Evolutionary conservation across 2,888 invertebrate genomes (phyloP), one percentile per base, ranked within the genome.

Genomic region (Amblyjoppa proteus): DNA sequence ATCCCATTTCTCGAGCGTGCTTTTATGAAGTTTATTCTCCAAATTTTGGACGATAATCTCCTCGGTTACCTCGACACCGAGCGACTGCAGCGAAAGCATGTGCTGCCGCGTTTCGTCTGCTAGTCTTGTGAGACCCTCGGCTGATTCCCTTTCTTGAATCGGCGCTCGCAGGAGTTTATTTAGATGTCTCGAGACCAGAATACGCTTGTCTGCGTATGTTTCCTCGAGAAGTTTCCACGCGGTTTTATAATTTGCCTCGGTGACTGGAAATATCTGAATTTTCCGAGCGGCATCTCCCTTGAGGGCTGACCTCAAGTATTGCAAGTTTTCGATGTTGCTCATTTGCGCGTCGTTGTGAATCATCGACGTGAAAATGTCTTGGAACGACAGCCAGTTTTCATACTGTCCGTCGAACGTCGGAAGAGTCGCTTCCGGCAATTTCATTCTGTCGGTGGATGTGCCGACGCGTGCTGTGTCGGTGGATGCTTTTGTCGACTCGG

Each of bases 311-410:
- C 45, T 81, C 31, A 85, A 76, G 70, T 88, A 87, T 58, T 80
- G 87, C 41, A 79, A 80, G 38, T 85, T 87, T 13, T 85, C 78
- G 49, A 85, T 79, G 20, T 79, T 49, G 41, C 41, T 79, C 20
- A 82, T 7, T 0, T 75, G 49, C 1, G 49, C 13, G 20, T 83
- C 81, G 25, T 69, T 58, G 20, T 81, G 84, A 31, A 86, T 76
- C 73, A 86, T 76, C 9, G 80, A 76, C 1, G 70, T 25, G 11
- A 86, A 86, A 0, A 85, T 70, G 76, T 88, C 85, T 69, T 85
- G 84, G 53, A 88, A 90, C 1, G 82, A 84, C 2, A 88, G 34
- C 79, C 79, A 83, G 16, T 83, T 71, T 2, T 82, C 75, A n/a
- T 75, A 25, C 3, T 70, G 49, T 11, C 79, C 82, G 41, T 85